These are phyloP conservation scores for Drosophila varians DNA, from an alignment of 1,140 invertebrate genomes.

Conservation along the genomic window DNA sequence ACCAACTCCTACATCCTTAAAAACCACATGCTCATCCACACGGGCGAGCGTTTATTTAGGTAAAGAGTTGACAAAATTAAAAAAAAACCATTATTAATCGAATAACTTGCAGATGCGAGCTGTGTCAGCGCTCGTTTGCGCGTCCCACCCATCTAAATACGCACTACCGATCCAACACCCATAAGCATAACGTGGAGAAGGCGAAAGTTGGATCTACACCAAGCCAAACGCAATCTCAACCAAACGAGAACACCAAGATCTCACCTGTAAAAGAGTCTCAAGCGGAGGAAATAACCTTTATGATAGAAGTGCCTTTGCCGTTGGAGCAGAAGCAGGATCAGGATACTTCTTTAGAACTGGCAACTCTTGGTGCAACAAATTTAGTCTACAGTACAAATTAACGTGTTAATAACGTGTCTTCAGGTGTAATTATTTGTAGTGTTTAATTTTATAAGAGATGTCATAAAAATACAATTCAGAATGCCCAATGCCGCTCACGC, in stretches of 20 bases:
- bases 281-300: constrained; percentile 1
- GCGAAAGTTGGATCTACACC: constrained; percentile 1
- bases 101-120: constrained; percentile 47
- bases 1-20: constrained; percentile 84
- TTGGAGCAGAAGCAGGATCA: constrained; percentile 17
- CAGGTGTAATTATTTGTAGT: background rate
- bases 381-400: constrained; percentile 34
- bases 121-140: constrained; percentile 62
- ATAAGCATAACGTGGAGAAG: constrained; percentile 65
- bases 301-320: constrained; percentile 37
- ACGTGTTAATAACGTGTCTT: background rate
- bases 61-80: background rate
- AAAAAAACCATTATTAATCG: background rate
- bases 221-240: background rate
- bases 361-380: constrained; percentile 5
- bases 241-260: constrained; percentile 6
- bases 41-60: constrained; percentile 68
- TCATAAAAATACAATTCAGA: background rate
- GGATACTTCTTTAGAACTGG: constrained; percentile 14
- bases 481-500: background rate
- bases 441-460: background rate
- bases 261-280: background rate
- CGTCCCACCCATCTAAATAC: constrained; percentile 63
- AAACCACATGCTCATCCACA: constrained; percentile 70
- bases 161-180: constrained; percentile 65